These are phyloP conservation scores for Panthera uncia DNA, from an alignment of 2,113 vertebrate species.

Conservation along the genomic window DNA sequence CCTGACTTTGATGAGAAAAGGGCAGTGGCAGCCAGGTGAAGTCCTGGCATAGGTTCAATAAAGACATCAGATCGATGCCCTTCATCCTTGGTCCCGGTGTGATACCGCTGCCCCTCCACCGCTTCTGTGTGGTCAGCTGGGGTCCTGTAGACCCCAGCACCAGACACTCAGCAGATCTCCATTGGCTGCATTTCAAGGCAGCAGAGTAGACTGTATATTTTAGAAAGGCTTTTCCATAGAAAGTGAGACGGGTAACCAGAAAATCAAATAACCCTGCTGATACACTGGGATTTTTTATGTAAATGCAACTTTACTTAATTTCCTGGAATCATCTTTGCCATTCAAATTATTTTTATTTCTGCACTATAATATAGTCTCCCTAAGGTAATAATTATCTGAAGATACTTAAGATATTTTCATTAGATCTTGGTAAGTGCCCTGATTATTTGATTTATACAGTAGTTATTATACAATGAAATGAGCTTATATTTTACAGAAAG, in stretches of 20 bases:
- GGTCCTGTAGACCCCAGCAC: background rate
- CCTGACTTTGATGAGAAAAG: background rate
- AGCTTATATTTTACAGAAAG: conserved; percentile 34
- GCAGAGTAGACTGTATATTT: background rate
- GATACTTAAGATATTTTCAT: conserved; percentile 15
- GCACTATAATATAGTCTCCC: background rate
- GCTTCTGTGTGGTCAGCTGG: background rate
- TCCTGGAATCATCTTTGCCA: background rate
- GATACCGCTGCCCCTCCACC: accelerated
- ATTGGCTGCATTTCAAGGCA: background rate
- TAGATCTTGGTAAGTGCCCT: background rate
- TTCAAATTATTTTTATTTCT: conserved; percentile 29
- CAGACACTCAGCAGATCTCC: accelerated
- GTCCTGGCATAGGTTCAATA: background rate
- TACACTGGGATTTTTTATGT: background rate
- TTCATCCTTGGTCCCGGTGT: background rate
- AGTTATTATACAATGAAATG: background rate
- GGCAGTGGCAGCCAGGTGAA: background rate
- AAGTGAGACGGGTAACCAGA: background rate
- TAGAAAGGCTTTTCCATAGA: background rate
- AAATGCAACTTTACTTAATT: background rate
- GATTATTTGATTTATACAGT: conserved; percentile 30
- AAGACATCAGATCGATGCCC: background rate
- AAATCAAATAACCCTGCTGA: background rate
- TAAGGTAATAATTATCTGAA: background rate